phyloP scores from a whole-genome alignment of 2,797 vertebrate species.

The Diplodus sargus region DNA sequence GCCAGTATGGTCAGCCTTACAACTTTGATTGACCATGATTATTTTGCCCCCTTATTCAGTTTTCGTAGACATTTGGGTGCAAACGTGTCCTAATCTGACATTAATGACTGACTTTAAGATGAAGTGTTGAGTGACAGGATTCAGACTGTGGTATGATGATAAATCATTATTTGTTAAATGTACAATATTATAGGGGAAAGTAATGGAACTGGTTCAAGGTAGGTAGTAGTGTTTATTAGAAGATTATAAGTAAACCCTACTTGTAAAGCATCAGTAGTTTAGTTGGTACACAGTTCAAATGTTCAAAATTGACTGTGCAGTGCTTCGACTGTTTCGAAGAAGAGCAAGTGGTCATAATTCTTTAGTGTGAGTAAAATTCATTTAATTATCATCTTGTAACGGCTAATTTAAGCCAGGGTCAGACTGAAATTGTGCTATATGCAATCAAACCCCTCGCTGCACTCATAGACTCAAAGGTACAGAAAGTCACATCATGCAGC shows the following conservation, averaged over 20 bases:
- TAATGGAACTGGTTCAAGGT: not conserved
- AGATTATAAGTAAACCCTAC: not conserved
- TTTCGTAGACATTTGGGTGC: not conserved
- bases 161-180: not conserved
- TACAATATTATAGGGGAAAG: not conserved
- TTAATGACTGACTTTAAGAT: not conserved
- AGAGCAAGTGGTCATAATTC: not conserved
- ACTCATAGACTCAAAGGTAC: slow-evolving; percentile 30
- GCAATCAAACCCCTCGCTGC: not conserved
- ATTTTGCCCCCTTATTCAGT: too few relatives aligned
- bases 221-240: not conserved
- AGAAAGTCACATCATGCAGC: slow-evolving; percentile 66
- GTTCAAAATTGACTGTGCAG: too few relatives aligned
- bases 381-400: not conserved
- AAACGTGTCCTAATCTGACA: not conserved
- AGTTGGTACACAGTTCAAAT: not conserved
- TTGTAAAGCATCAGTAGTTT: not conserved
- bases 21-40: not conserved
- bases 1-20: not conserved
- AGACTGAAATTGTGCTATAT: not conserved
- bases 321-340: not conserved
- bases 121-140: not conserved
- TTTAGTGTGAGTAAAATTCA: not conserved
- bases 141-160: not conserved
- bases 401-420: not conserved